Conservation (phyloP, 2,113 vertebrate species). For the Burhinus bistriatus region DNA sequence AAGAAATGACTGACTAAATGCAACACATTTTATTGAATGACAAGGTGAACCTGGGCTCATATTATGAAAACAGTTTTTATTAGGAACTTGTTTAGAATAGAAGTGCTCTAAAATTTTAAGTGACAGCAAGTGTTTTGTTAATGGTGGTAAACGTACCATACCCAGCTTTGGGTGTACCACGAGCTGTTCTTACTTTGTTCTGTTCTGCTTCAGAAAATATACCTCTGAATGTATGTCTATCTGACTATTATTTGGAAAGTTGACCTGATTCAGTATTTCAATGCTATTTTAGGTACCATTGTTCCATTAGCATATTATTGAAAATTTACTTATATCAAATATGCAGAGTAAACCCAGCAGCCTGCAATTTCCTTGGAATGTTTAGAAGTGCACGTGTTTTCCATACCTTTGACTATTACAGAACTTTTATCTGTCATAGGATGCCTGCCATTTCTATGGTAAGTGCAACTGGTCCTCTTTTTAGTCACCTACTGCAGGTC, state of each 20-base stretch:
- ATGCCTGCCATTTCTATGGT: neutral
- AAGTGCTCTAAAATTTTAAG: neutral
- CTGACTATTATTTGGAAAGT: neutral
- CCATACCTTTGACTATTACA: neutral
- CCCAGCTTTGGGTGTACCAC: neutral
- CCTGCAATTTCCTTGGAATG: neutral
- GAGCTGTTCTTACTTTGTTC: neutral
- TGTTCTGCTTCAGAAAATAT: neutral
- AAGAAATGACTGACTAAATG: neutral
- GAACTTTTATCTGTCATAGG: neutral
- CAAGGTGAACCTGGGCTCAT: neutral
- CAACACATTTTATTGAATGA: neutral
- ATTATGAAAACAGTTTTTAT: neutral
- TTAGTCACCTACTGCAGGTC: neutral
- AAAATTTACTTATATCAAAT: neutral
- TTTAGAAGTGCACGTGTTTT: neutral
- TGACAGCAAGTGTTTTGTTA: neutral
- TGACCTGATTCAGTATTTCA: neutral
- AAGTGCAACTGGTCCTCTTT: neutral
- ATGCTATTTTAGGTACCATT: neutral
- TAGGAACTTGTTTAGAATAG: neutral
- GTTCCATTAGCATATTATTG: neutral
- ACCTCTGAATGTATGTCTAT: neutral
- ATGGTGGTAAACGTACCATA: neutral
- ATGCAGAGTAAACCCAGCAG: neutral